Evolutionary conservation across 2,797 vertebrate species (phyloP).

Genomic region (Fringilla coelebs): DNA sequence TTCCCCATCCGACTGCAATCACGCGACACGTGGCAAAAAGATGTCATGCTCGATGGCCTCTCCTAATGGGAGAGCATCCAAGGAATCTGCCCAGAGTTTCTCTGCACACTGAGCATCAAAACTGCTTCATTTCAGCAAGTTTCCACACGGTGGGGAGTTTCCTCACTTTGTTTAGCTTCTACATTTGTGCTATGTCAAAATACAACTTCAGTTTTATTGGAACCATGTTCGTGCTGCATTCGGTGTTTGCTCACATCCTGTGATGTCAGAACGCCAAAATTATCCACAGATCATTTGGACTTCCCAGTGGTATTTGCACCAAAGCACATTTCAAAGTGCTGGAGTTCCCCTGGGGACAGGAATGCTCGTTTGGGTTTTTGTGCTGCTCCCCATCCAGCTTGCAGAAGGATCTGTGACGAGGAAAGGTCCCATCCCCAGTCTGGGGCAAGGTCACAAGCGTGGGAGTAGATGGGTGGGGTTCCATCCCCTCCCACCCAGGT

Average conservation of each 20-base stretch:
- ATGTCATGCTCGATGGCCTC: rapidly evolving
- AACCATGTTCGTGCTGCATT: rapidly evolving
- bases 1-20: not conserved
- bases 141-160: not conserved
- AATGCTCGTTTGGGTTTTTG: not conserved
- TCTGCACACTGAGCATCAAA: not conserved
- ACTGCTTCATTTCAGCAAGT: not conserved
- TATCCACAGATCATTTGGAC: not conserved
- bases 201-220: not conserved
- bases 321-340: not conserved
- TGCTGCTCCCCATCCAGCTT: not conserved
- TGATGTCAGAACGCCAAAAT: rapidly evolving
- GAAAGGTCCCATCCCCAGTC: not conserved
- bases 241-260: not conserved
- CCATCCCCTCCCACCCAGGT: not conserved
- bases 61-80: not conserved
- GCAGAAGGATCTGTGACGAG: not conserved
- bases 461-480: rapidly evolving
- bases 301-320: not conserved
- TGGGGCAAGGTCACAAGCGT: not conserved
- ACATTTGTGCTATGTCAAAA: not conserved
- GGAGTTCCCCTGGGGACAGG: not conserved
- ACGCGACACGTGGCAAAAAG: not conserved
- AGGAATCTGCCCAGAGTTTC: not conserved
- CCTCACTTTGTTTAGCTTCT: not conserved